Percentiles rank a stretch among this genome's conserved stretches.
These are phyloP conservation scores for Pogona vitticeps DNA, from an alignment of 2,113 vertebrate species.

Conservation along the genomic window DNA sequence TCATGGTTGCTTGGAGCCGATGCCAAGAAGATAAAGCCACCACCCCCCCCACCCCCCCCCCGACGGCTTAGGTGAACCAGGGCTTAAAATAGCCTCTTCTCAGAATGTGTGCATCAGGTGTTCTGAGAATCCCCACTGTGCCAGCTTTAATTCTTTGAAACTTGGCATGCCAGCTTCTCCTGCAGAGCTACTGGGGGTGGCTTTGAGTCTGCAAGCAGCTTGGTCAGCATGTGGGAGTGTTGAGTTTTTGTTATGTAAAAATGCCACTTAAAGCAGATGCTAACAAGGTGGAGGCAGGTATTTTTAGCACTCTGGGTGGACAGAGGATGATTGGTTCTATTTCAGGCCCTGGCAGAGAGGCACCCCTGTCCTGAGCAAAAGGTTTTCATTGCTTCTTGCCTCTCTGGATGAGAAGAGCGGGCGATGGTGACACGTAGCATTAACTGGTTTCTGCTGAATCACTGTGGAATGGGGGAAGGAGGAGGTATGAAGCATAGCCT, in stretches of 20 bases:
- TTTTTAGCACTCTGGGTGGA: accelerated
- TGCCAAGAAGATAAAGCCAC: constrained; percentile 23
- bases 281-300: not conserved
- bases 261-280: not conserved
- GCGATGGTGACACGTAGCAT: not conserved
- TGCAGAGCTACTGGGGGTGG: not conserved
- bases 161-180: not conserved
- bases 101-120: not conserved
- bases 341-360: not conserved
- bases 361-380: not conserved
- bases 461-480: not conserved
- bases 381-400: accelerated
- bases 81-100: constrained; percentile 16
- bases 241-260: not conserved
- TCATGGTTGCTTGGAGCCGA: not conserved
- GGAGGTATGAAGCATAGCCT: not conserved
- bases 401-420: not conserved
- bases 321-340: not conserved
- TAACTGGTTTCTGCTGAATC: not conserved
- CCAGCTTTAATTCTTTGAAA: constrained; percentile 27
- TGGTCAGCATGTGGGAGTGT: not conserved
- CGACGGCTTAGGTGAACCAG: not conserved
- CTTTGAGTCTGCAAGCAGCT: not conserved
- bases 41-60: no score
- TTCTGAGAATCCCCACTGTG: constrained; percentile 17